Conservation (phyloP, 2,888 invertebrate genomes). For the Acanthopleura granulata region DNA sequence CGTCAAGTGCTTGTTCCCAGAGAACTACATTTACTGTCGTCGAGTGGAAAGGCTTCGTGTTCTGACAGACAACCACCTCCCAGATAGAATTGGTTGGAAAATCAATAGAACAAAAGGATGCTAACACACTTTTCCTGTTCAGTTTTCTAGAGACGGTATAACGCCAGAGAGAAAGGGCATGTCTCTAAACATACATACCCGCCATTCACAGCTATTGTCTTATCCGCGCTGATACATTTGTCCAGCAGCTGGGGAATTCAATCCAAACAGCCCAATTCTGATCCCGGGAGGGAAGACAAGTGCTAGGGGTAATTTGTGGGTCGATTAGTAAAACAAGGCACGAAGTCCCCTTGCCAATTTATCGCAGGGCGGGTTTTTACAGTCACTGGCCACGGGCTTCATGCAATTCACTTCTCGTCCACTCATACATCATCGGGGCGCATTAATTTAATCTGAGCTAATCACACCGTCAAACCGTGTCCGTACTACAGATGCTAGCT, state of each 20-base stretch:
- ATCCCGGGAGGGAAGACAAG: conserved; percentile 9
- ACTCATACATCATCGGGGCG: conserved; percentile 13
- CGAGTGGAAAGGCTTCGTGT: background rate
- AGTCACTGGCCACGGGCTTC: background rate
- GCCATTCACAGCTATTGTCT: conserved; percentile 7
- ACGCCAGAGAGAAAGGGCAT: background rate
- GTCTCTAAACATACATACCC: conserved; percentile 2
- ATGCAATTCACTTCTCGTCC: conserved; percentile 6
- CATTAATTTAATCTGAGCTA: conserved; percentile 16
- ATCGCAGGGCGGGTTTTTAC: background rate
- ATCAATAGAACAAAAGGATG: conserved; percentile 13
- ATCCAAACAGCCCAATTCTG: conserved; percentile 17
- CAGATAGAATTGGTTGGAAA: background rate
- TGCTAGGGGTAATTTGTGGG: conserved; percentile 19
- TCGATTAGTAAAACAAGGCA: conserved; percentile 20
- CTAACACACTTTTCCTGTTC: conserved; percentile 12
- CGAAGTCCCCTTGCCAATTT: conserved; percentile 20
- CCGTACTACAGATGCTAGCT: conserved; percentile 12
- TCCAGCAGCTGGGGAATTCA: conserved; percentile 9
- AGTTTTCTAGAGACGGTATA: background rate
- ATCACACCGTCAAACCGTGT: conserved; percentile 8
- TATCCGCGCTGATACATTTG: conserved; percentile 9
- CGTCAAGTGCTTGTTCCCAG: background rate
- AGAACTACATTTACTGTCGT: background rate
- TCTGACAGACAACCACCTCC: background rate